A percentile compares a stretch with the other conserved stretches of the same genome.
Evolutionary conservation across 2,113 vertebrate species (phyloP).

Genomic region (Bagarius yarrelli): DNA sequence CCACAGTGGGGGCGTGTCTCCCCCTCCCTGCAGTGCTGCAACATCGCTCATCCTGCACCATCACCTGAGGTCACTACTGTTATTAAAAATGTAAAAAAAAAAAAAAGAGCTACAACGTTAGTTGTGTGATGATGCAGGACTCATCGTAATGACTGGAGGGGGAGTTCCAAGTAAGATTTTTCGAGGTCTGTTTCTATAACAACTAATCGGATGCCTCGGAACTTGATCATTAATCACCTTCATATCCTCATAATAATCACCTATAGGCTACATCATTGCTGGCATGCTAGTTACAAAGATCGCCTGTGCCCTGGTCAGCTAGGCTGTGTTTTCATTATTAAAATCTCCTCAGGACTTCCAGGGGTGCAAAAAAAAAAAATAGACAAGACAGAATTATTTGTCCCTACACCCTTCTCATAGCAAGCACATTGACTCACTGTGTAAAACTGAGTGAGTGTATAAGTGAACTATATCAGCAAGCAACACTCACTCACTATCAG

Average conservation of each 20-base stretch:
- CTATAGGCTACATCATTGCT: slow-evolving; percentile 35
- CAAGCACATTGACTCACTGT: slow-evolving; percentile 44
- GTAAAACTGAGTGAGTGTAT: slow-evolving; percentile 21
- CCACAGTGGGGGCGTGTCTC: slow-evolving; percentile 50
- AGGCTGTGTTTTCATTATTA: slow-evolving; percentile 54
- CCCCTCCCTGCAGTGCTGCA: slow-evolving; percentile 56
- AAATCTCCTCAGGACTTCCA: slow-evolving; percentile 70
- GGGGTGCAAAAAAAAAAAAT: slow-evolving; percentile 58
- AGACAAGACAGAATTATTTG: slow-evolving; percentile 42
- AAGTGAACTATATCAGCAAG: slow-evolving; percentile 26
- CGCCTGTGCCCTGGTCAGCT: slow-evolving; percentile 45
- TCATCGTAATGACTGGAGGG: slow-evolving; percentile 21
- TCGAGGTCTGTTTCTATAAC: slow-evolving; percentile 33
- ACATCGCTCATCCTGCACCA: slow-evolving; percentile 44
- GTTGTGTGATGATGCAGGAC: slow-evolving; percentile 30
- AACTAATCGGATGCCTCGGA: slow-evolving; percentile 42
- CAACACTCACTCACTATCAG: slow-evolving; percentile 23
- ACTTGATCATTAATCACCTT: slow-evolving; percentile 44
- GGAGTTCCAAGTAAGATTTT: slow-evolving; percentile 35
- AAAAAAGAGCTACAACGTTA: slow-evolving; percentile 10
- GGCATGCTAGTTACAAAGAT: slow-evolving; percentile 45
- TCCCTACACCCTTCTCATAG: slow-evolving; percentile 41
- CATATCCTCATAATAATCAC: slow-evolving; percentile 46
- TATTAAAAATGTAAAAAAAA: slow-evolving; percentile 20
- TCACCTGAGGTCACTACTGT: slow-evolving; percentile 41